Evolutionary conservation across 2,113 vertebrate species (phyloP), one percentile per base, ranked within the genome.

Genomic region (Ranitomeya variabilis): DNA sequence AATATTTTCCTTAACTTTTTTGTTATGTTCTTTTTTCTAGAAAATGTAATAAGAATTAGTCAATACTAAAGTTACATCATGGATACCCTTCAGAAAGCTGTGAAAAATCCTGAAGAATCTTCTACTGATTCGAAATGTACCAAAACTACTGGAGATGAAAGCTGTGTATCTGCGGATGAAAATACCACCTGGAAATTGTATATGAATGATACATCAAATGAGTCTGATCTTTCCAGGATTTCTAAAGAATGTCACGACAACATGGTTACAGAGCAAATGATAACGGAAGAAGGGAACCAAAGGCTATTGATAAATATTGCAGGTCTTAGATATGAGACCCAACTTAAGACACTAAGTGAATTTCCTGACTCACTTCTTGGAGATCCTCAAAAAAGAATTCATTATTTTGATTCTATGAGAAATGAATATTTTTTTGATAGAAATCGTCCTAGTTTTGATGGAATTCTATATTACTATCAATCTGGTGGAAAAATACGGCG

Each of bases 351-450:
- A 8, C 94, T 99, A 19, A 94, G 93, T 90, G 97, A 98, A 91
- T 99, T 99, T 91, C 97, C 98, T 0, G 97, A 99, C 5, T 99
- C 98, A 3, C 94, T 99, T 14, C 93, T 99, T 0, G 98, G 98
- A 80, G 96, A 99, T 87, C 94, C 96, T 0, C 93, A 94, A 0
- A 99, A 99, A 93, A 96, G 98, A 92, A 96, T 97, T 95, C 94
- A 95, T 6, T 99, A 97, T 93, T 99, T 99, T n/a, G 98, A 99
- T 92, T 97, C 97, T 66, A 98, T 99, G 97, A 97, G 97, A 90
- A 99, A 99, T 0, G 97, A 99, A 7, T 99, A 99, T 86, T 99
- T 99, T 92, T 99, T 99, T 73, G 98, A 99, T 78, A 93, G 98
- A 80, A 99, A 99, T 91, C 94, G 98, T 82, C 98, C 98, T 19